These are phyloP conservation scores for Neodiprion pinetum DNA, from an alignment of 1,140 invertebrate species.

Conservation along the genomic window DNA sequence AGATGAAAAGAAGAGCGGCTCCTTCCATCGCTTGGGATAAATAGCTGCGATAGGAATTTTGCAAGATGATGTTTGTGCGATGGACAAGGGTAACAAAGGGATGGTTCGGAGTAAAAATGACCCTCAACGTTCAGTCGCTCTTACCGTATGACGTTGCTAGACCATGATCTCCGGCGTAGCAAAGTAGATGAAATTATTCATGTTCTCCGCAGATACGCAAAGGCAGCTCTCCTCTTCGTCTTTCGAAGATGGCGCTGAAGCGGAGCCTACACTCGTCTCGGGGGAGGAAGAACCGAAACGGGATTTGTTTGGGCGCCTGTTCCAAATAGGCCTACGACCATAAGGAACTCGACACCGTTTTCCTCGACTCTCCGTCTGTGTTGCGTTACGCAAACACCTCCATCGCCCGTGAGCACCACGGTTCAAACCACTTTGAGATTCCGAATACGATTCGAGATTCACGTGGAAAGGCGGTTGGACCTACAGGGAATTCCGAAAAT, in stretches of 20 bases:
- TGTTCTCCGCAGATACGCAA: background rate
- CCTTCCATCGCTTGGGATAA: background rate
- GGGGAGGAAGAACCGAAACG: conserved; percentile 4
- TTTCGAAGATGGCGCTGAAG: background rate
- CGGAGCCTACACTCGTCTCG: background rate
- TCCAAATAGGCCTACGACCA: conserved; percentile 1
- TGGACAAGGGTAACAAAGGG: background rate
- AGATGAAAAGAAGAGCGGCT: background rate
- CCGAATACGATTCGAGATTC: background rate
- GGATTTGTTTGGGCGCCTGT: background rate
- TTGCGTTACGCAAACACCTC: background rate
- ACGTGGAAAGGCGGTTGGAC: background rate
- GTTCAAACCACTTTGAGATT: background rate
- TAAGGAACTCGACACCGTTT: background rate
- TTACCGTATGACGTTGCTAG: background rate
- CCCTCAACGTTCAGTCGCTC: background rate
- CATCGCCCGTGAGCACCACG: background rate
- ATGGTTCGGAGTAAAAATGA: background rate
- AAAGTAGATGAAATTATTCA: conserved; percentile 3
- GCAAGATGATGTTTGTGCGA: too few species aligned
- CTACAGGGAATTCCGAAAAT: too few species aligned
- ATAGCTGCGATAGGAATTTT: background rate
- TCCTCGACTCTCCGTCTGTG: background rate
- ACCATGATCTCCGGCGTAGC: background rate
- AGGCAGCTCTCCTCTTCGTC: too few species aligned